These are phyloP conservation scores for Iphiclides podalirius DNA, from an alignment of 2,888 invertebrate species.

Conservation along the genomic window DNA sequence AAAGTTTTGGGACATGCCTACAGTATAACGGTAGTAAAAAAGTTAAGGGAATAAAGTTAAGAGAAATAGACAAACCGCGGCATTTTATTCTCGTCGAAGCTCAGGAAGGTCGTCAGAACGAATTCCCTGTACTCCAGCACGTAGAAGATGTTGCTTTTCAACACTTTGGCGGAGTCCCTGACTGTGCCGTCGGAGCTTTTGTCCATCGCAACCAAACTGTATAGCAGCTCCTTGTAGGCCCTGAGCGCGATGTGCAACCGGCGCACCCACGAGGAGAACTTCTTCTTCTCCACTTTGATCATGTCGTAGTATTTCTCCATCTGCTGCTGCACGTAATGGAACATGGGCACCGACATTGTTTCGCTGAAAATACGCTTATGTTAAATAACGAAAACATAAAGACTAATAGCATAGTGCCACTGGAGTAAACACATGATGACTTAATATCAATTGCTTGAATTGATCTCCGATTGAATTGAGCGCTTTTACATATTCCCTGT, in stretches of 20 bases:
- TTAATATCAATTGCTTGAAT: too few relatives aligned
- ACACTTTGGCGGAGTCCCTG: constrained; percentile 89
- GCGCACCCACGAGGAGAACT: constrained; percentile 89
- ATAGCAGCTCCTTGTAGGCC: constrained; percentile 90
- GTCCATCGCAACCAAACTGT: constrained; percentile 91
- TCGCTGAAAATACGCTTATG: constrained; percentile 89
- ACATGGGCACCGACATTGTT: constrained; percentile 93
- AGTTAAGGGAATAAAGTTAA: too few relatives aligned
- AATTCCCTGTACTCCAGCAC: constrained; percentile 96
- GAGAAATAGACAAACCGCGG: constrained; percentile 87
- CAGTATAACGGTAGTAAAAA: too few relatives aligned
- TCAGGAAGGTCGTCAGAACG: constrained; percentile 87
- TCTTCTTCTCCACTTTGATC: constrained; percentile 92
- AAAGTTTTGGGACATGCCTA: too few relatives aligned
- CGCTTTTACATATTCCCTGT: too few relatives aligned
- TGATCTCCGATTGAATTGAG: too few relatives aligned
- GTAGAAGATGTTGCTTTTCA: constrained; percentile 96
- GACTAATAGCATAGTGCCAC: too few relatives aligned
- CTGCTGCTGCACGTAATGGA: constrained; percentile 96
- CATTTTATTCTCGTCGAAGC: constrained; percentile 92
- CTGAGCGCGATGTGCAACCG: constrained; percentile 92
- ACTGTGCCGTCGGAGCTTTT: constrained; percentile 85
- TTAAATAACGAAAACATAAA: too few relatives aligned
- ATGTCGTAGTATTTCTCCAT: constrained; percentile 92
- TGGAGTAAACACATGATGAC: too few relatives aligned